Evolutionary conservation across 2,113 vertebrate species (phyloP).

Genomic region (Tenebrosternarchus preto): DNA sequence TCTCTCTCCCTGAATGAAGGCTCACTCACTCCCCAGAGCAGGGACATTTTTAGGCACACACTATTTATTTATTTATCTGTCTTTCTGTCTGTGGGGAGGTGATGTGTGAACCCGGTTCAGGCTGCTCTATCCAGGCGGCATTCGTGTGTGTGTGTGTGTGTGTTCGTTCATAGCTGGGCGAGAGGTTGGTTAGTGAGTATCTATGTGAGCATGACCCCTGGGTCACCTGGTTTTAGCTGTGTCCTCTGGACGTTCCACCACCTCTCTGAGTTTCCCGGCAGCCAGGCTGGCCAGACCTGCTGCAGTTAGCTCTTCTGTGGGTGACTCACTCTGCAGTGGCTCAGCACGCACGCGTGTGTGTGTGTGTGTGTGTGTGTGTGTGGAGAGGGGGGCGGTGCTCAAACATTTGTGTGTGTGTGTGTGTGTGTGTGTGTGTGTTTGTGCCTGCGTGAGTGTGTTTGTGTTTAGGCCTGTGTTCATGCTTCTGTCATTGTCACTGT

Average conservation of each 20-base stretch:
- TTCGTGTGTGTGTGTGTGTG: slow-evolving; percentile 1
- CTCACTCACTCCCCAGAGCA: slow-evolving; percentile 3
- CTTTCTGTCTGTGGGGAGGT: neutral
- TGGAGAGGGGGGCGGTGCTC: too few relatives aligned
- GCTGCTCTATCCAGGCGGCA: neutral
- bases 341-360: slow-evolving; percentile 31
- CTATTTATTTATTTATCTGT: neutral
- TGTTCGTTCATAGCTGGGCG: too few relatives aligned
- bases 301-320: slow-evolving; percentile 28
- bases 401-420: slow-evolving; percentile 23
- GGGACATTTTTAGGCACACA: slow-evolving; percentile 12
- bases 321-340: slow-evolving; percentile 38
- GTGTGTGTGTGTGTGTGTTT: slow-evolving; percentile 18
- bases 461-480: slow-evolving; percentile 1
- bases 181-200: slow-evolving; percentile 15
- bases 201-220: slow-evolving; percentile 8
- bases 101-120: slow-evolving; percentile 21
- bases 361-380: slow-evolving; percentile 29
- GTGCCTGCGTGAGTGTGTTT: slow-evolving; percentile 19
- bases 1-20: neutral
- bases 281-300: slow-evolving; percentile 5
- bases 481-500: slow-evolving; percentile 26
- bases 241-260: slow-evolving; percentile 6
- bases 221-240: slow-evolving; percentile 6
- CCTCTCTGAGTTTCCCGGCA: neutral